These are phyloP conservation scores for Channallabes apus DNA, from an alignment of 2,797 vertebrate species.

Conservation along the genomic window DNA sequence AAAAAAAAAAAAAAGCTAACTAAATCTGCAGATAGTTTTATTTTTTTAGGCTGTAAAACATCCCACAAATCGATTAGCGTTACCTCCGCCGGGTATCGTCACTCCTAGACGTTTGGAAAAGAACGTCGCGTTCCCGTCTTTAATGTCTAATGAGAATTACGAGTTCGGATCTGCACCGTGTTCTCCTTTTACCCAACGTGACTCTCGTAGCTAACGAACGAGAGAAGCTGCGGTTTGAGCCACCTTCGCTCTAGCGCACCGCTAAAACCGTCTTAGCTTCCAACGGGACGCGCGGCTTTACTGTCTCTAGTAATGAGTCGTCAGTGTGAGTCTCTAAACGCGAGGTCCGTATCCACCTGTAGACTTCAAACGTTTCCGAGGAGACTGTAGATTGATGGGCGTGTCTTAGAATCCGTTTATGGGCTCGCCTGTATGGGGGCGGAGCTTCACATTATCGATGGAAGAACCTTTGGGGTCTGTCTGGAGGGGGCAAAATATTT, in stretches of 20 bases:
- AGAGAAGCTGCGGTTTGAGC: neutral
- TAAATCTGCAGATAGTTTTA: neutral
- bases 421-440: neutral
- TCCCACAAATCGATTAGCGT: neutral
- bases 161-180: neutral
- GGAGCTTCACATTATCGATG: neutral
- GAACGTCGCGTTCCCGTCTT: neutral
- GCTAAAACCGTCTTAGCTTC: neutral
- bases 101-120: neutral
- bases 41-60: neutral
- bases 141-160: neutral
- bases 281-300: neutral
- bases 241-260: neutral
- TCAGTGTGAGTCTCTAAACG: neutral
- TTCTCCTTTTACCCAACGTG: neutral
- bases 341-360: neutral
- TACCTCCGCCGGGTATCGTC: too few relatives aligned
- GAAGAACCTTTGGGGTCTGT: neutral
- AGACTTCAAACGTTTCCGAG: neutral
- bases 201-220: neutral
- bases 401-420: neutral
- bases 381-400: neutral
- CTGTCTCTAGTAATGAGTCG: neutral
- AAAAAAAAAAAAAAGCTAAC: too few relatives aligned
- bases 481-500: neutral